Evolutionary conservation across 1,140 invertebrate species (phyloP).

Genomic region (Cepaea nemoralis): DNA sequence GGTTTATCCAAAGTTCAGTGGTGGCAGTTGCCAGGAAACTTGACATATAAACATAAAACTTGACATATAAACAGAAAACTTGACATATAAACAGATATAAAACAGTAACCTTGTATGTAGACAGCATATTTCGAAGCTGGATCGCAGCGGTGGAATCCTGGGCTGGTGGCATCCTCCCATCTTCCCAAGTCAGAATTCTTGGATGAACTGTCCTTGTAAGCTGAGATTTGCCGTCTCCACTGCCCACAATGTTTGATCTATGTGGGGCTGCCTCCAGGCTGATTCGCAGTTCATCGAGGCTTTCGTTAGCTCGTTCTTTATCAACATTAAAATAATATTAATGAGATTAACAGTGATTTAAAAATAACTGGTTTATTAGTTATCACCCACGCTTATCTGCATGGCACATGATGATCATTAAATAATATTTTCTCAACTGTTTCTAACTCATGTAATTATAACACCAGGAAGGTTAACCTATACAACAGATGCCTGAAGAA

Average conservation of each 20-base stretch:
- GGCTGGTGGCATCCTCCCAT: conserved; percentile 41
- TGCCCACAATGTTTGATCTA: neutral
- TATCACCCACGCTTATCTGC: too few relatives aligned
- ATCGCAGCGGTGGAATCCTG: conserved; percentile 46
- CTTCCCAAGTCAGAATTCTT: conserved; percentile 53
- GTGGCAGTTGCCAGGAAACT: too few relatives aligned
- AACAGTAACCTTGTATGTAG: neutral
- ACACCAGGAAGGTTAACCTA: too few relatives aligned
- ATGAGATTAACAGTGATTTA: neutral
- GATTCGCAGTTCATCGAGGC: conserved; percentile 50
- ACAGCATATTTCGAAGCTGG: conserved; percentile 45
- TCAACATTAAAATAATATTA: neutral
- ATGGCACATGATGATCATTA: too few relatives aligned
- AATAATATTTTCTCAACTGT: too few relatives aligned
- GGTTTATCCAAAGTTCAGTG: too few relatives aligned
- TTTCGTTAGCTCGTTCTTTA: conserved; percentile 56
- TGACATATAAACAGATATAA: neutral
- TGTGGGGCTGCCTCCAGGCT: conserved; percentile 40
- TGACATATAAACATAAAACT: too few relatives aligned
- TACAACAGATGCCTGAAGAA: too few relatives aligned
- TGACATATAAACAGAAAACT: too few relatives aligned
- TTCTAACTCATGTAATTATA: too few relatives aligned
- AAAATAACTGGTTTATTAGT: too few relatives aligned
- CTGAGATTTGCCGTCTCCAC: conserved; percentile 43
- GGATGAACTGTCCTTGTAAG: conserved; percentile 53